Evolutionary conservation across 2,888 invertebrate species (phyloP).

Genomic region (Agriopis leucophaearia): DNA sequence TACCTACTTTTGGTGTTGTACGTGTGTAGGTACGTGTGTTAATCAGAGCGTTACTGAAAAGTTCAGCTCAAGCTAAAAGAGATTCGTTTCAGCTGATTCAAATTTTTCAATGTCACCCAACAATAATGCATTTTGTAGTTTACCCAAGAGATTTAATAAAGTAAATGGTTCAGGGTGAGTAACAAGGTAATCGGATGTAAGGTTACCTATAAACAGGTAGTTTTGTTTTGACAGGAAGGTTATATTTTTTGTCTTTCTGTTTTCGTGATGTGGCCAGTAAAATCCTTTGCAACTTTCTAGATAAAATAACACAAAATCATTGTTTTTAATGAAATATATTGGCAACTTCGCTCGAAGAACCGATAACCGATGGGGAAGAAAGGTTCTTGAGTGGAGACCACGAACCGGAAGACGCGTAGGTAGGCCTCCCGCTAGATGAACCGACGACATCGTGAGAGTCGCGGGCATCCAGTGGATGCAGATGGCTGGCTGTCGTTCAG

Average conservation of each 20-base stretch:
- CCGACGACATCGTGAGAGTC: too few species aligned
- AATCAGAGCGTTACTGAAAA: constrained; percentile 12
- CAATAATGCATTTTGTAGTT: constrained; percentile 1
- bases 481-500: too few species aligned
- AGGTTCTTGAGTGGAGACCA: too few species aligned
- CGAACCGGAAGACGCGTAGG: too few species aligned
- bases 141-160: neutral
- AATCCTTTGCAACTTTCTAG: neutral
- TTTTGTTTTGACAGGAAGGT: neutral
- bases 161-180: constrained; percentile 11
- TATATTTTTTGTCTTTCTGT: neutral
- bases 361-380: too few species aligned
- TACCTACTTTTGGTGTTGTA: neutral
- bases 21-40: neutral
- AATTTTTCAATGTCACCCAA: constrained; percentile 18
- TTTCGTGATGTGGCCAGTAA: neutral
- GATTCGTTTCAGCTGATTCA: constrained; percentile 11
- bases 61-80: constrained; percentile 7
- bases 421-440: too few species aligned
- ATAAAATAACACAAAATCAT: neutral
- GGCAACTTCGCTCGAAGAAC: too few species aligned
- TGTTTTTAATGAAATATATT: too few species aligned
- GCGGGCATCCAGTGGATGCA: too few species aligned
- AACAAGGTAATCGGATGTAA: neutral
- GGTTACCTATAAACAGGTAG: neutral